Conservation (phyloP, 2,888 invertebrate species). For the Sesia bembeciformis region DNA sequence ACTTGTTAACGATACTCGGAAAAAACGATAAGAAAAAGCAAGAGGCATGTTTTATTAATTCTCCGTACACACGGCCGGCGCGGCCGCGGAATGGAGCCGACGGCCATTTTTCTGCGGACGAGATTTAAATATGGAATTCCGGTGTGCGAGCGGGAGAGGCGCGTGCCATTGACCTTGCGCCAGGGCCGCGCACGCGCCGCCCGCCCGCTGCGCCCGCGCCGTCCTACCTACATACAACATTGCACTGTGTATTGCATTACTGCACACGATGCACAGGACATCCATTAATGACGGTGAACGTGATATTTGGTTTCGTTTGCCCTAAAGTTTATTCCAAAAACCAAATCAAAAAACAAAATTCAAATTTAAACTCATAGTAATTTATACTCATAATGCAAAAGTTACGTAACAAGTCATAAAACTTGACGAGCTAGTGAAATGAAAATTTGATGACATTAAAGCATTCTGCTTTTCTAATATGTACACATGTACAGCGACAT, state of each 20-base stretch:
- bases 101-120: slow-evolving; percentile 74
- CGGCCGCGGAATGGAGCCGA: slow-evolving; percentile 59
- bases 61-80: slow-evolving; percentile 58
- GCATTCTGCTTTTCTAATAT: too few species aligned
- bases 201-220: slow-evolving; percentile 10
- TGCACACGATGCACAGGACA: not conserved
- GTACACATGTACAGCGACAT: too few species aligned
- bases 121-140: slow-evolving; percentile 75
- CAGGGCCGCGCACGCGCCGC: slow-evolving; percentile 62
- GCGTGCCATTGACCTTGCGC: slow-evolving; percentile 73
- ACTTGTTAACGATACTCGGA: slow-evolving; percentile 54
- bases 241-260: not conserved
- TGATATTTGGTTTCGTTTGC: too few species aligned
- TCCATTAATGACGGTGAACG: too few species aligned
- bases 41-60: slow-evolving; percentile 70
- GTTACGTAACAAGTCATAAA: too few species aligned
- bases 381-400: too few species aligned
- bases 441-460: too few species aligned
- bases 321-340: too few species aligned
- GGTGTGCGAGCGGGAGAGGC: slow-evolving; percentile 72
- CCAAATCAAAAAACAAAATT: too few species aligned
- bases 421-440: too few species aligned
- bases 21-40: slow-evolving; percentile 58
- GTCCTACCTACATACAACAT: not conserved
- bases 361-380: too few species aligned